phyloP scores from a whole-genome alignment of 2,797 vertebrate species.

The Fundulus diaphanus region DNA sequence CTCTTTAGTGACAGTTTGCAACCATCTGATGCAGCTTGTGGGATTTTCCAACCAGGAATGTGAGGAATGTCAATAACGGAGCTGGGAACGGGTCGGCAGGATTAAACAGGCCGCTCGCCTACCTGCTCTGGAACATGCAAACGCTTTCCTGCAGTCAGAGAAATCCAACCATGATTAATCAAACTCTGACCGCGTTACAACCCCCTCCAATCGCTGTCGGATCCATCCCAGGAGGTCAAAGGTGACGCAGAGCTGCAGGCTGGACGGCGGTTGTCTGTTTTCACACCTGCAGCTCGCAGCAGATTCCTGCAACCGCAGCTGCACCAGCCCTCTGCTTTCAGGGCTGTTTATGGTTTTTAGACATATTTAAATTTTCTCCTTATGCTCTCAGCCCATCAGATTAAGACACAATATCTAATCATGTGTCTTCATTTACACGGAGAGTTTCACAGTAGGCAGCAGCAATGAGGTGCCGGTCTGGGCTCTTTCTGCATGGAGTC shows the following conservation, averaged over 20 bases:
- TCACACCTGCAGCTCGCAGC: slow-evolving; percentile 4
- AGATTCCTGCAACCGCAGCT: not conserved
- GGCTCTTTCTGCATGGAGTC: no score
- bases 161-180: not conserved
- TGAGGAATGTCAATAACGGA: slow-evolving; percentile 57
- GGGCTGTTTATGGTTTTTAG: not conserved
- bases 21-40: slow-evolving; percentile 1
- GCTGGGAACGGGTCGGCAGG: slow-evolving; percentile 32
- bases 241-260: not conserved
- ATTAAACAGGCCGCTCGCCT: slow-evolving; percentile 38
- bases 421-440: no score
- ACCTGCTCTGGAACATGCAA: slow-evolving; percentile 7
- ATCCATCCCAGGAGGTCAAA: slow-evolving; percentile 14
- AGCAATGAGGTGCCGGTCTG: no score
- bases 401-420: not conserved
- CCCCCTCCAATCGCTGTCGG: not conserved
- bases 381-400: not conserved
- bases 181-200: not conserved
- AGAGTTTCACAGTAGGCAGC: no score
- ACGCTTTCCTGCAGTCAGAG: not conserved
- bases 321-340: not conserved
- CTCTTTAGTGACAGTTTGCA: not conserved
- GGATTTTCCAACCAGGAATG: slow-evolving; percentile 57
- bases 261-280: not conserved
- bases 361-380: no score